Conservation (phyloP, 2,113 vertebrate species). For the Paradoxurus hermaphroditus region DNA sequence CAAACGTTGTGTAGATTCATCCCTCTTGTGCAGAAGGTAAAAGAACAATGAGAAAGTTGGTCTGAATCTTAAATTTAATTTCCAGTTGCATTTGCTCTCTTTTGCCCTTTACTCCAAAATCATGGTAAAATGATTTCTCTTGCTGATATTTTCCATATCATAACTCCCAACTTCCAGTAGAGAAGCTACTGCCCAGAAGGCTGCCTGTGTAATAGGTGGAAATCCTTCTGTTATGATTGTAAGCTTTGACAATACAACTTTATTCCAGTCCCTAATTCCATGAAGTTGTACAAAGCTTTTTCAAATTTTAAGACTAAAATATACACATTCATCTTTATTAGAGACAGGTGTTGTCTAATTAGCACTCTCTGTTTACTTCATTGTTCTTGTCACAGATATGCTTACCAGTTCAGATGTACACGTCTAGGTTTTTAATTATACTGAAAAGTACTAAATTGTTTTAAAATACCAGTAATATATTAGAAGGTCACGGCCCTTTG, state of each 20-base stretch:
- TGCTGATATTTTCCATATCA: not conserved
- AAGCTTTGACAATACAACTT: not conserved
- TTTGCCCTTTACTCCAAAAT: not conserved
- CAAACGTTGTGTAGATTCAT: not conserved
- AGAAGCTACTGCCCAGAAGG: not conserved
- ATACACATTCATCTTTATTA: constrained; percentile 69
- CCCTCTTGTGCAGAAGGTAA: not conserved
- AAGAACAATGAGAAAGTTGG: not conserved
- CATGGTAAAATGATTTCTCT: not conserved
- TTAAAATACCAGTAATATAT: not conserved
- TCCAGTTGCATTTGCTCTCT: not conserved
- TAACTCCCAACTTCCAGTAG: not conserved
- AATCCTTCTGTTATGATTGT: not conserved
- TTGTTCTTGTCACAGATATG: constrained; percentile 58
- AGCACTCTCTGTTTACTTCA: constrained; percentile 70
- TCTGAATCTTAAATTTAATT: not conserved
- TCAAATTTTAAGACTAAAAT: constrained; percentile 26
- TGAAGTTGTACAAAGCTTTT: constrained; percentile 17
- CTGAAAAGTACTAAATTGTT: not conserved
- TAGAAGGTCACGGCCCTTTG: not conserved
- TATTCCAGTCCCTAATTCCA: not conserved
- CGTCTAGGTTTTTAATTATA: constrained; percentile 68
- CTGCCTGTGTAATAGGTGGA: not conserved
- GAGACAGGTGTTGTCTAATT: constrained; percentile 73
- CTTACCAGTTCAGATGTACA: constrained; percentile 64